These are phyloP conservation scores for Parazoanthus atlanticus DNA, from an alignment of 92 coral and sea anemone genomes.

Conservation along the genomic window DNA sequence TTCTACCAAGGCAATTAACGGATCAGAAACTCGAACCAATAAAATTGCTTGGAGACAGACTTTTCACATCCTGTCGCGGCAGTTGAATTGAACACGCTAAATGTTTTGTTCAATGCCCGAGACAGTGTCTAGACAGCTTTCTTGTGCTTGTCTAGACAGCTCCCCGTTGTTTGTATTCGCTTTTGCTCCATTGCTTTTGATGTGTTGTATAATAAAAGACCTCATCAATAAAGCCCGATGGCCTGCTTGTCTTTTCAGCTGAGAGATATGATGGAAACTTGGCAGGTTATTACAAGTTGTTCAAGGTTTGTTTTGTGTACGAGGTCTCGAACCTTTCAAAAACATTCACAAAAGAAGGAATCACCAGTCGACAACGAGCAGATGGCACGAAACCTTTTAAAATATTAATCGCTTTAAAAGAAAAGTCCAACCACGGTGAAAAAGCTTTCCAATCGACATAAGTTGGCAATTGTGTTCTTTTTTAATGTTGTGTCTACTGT, in stretches of 20 bases:
- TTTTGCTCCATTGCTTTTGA: constrained; percentile 62
- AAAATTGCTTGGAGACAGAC: neutral
- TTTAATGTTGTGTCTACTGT: constrained; percentile 17
- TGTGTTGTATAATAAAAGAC: constrained; percentile 50
- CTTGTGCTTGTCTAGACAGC: constrained; percentile 65
- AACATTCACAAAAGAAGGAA: constrained; percentile 13
- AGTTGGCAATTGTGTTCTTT: constrained; percentile 15
- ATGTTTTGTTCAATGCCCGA: constrained; percentile 62
- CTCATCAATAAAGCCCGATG: constrained; percentile 24
- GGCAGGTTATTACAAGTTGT: neutral
- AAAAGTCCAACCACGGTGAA: constrained; percentile 11
- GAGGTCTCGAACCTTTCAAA: constrained; percentile 22
- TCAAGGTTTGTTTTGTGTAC: neutral
- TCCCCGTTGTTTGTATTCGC: constrained; percentile 52
- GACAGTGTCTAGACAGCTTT: constrained; percentile 85
- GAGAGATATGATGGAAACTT: constrained; percentile 6
- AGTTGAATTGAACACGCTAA: constrained; percentile 70
- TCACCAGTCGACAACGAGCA: constrained; percentile 6
- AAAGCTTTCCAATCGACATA: constrained; percentile 28
- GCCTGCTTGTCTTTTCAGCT: constrained; percentile 29
- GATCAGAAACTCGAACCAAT: constrained; percentile 73
- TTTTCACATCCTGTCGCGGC: constrained; percentile 44
- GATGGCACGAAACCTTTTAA: constrained; percentile 43
- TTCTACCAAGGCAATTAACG: constrained; percentile 73
- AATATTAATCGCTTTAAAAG: constrained; percentile 37